Conservation (phyloP, 2,888 invertebrate genomes). For the Sesia bembeciformis region DNA sequence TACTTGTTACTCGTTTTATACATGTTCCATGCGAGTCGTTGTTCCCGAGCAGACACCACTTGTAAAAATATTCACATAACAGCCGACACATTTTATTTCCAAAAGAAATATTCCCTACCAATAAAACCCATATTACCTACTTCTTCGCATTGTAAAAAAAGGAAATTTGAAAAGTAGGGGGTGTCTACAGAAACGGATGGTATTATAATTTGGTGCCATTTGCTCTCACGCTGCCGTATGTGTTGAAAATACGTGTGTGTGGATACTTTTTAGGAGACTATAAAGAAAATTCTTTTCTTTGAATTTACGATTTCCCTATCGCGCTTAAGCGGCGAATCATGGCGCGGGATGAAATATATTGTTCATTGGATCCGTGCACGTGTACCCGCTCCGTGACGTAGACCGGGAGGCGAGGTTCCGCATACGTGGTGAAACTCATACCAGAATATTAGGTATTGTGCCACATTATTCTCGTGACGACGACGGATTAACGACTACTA, state of each 20-base stretch:
- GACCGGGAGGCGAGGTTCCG: not conserved
- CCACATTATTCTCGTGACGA: too few species aligned
- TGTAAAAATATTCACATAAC: constrained; percentile 25
- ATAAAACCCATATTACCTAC: constrained; percentile 36
- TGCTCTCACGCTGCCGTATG: constrained; percentile 42
- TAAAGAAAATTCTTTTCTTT: constrained; percentile 60
- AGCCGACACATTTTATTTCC: constrained; percentile 44
- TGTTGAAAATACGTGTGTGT: constrained; percentile 44
- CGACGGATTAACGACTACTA: too few species aligned
- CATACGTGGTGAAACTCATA: not conserved
- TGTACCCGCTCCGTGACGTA: constrained; percentile 10
- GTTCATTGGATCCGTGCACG: constrained; percentile 36
- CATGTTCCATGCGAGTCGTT: not conserved
- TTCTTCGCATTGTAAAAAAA: constrained; percentile 50
- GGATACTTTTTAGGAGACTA: constrained; percentile 56
- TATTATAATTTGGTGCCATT: constrained; percentile 57
- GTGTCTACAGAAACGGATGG: constrained; percentile 50
- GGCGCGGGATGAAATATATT: constrained; percentile 59
- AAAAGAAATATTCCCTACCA: constrained; percentile 24
- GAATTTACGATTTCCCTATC: constrained; percentile 68
- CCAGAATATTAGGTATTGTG: not conserved
- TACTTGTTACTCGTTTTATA: not conserved
- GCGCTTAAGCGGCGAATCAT: constrained; percentile 64
- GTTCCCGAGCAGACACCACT: not conserved
- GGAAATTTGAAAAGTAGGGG: constrained; percentile 44